phyloP scores from a whole-genome alignment of 53 echinoderm and acorn worm genomes.

The Henricia sp. region DNA sequence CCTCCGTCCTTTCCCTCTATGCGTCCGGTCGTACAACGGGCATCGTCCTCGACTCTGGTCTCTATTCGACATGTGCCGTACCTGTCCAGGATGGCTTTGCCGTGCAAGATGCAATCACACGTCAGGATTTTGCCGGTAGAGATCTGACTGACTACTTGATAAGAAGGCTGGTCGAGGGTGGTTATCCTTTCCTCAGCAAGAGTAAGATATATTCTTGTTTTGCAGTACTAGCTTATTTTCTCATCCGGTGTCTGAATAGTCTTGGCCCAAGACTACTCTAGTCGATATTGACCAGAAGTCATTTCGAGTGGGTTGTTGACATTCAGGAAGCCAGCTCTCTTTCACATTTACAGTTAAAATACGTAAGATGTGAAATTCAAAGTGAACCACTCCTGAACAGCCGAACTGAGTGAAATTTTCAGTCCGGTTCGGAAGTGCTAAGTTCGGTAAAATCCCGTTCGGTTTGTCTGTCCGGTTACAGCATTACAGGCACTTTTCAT shows the following conservation, averaged over 20 bases:
- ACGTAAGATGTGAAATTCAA: too few relatives aligned
- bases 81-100: slow-evolving; percentile 88
- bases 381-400: too few relatives aligned
- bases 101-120: slow-evolving; percentile 73
- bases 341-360: too few relatives aligned
- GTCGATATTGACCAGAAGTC: background rate
- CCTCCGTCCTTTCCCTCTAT: slow-evolving; percentile 86
- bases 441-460: too few relatives aligned
- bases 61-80: slow-evolving; percentile 82
- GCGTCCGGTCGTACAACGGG: slow-evolving; percentile 88
- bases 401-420: too few relatives aligned
- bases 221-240: background rate
- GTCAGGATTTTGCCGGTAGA: slow-evolving; percentile 70
- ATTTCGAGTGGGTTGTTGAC: background rate
- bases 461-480: too few relatives aligned
- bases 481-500: too few relatives aligned
- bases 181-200: slow-evolving; percentile 54
- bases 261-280: background rate
- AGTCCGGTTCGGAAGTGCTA: too few relatives aligned
- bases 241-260: background rate
- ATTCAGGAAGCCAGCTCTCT: too few relatives aligned
- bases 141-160: slow-evolving; percentile 69
- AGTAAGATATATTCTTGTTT: background rate
- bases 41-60: slow-evolving; percentile 82
- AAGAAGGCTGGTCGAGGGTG: slow-evolving; percentile 72